Conservation (phyloP, 2,888 invertebrate species). For the Caenorhabditis drosophilae region DNA sequence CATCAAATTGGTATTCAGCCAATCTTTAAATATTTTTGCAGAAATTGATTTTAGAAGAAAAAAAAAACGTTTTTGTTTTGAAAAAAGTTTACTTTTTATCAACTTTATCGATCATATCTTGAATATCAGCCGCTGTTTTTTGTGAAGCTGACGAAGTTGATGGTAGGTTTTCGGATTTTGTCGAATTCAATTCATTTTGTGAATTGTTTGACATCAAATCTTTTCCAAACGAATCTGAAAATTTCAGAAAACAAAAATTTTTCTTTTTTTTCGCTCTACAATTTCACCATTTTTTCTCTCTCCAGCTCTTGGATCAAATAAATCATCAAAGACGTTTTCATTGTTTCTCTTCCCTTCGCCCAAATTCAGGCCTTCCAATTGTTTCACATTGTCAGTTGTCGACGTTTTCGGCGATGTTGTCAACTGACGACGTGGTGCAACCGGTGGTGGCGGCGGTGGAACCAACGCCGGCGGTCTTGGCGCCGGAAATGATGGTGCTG, state of each 20-base stretch:
- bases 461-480: constrained; percentile 32
- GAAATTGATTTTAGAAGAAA: too few relatives aligned
- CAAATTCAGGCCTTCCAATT: constrained; percentile 23
- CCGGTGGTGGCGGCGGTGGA: constrained; percentile 42
- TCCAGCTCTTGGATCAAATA: constrained; percentile 87
- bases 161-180: neutral
- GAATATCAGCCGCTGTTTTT: constrained; percentile 51
- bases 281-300: constrained; percentile 71
- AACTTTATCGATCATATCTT: constrained; percentile 54
- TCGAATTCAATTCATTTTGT: neutral
- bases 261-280: neutral
- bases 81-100: constrained; percentile 38
- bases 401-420: constrained; percentile 21
- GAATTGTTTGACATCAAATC: constrained; percentile 38
- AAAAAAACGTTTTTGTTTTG: neutral
- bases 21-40: too few relatives aligned
- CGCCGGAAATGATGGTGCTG: constrained; percentile 36
- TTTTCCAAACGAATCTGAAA: constrained; percentile 45
- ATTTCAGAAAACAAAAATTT: neutral
- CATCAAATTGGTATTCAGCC: neutral
- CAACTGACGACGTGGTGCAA: constrained; percentile 38
- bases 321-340: constrained; percentile 62
- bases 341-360: constrained; percentile 14
- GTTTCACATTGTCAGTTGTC: constrained; percentile 3
- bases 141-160: constrained; percentile 8